Conservation (phyloP, 1,140 invertebrate species). For the Alviniconcha marisindica region DNA sequence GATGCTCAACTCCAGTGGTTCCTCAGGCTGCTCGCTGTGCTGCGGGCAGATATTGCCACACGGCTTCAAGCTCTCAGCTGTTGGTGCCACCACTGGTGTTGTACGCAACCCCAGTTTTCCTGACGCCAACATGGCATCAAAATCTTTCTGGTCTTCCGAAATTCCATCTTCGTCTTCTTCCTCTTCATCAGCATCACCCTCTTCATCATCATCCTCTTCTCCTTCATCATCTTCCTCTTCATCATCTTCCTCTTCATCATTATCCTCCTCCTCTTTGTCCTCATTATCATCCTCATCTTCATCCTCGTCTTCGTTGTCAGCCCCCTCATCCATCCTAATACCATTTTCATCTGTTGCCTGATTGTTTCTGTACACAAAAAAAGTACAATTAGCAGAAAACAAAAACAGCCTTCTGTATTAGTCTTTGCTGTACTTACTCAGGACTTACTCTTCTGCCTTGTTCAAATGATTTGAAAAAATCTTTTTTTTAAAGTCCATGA, state of each 20-base stretch:
- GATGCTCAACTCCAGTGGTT: constrained; percentile 24
- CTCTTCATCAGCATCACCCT: constrained; percentile 33
- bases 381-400: too few species aligned
- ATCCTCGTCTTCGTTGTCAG: constrained; percentile 52
- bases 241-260: constrained; percentile 52
- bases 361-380: constrained; percentile 10
- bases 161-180: constrained; percentile 52
- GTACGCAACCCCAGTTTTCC: constrained; percentile 21
- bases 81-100: background rate
- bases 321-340: constrained; percentile 33
- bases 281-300: constrained; percentile 54
- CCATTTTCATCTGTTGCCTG: constrained; percentile 13
- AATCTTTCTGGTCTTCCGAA: constrained; percentile 43
- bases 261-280: constrained; percentile 42
- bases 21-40: constrained; percentile 39
- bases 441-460: too few species aligned
- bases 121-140: constrained; percentile 32
- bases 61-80: constrained; percentile 6
- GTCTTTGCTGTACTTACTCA: too few species aligned
- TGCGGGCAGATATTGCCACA: constrained; percentile 32
- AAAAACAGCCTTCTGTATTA: too few species aligned
- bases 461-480: background rate
- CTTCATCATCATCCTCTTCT: constrained; percentile 21
- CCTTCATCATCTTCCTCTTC: constrained; percentile 55
- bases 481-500: too few species aligned